Evolutionary conservation across 2,797 vertebrate genomes (phyloP), one percentile per base, ranked within the genome.

Genomic region (Crax fasciolata): DNA sequence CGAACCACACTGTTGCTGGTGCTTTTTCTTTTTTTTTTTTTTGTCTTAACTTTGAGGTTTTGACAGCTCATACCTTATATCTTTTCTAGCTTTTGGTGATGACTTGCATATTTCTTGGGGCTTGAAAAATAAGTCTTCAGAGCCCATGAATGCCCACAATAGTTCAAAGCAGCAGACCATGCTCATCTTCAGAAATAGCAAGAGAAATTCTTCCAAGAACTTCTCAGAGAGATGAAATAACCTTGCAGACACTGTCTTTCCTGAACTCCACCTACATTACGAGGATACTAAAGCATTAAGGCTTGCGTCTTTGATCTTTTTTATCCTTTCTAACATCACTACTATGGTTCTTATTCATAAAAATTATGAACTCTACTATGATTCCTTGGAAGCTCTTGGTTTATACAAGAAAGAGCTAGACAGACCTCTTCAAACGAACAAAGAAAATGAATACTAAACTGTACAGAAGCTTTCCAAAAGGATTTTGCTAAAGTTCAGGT

Each of bases 41-140:
- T 15, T 6, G 59, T 84, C 39, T 44, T 88, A 48, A 23, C 70
- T 88, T 93, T 93, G 82, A 95, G 94, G 89, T 65, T 86, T 89
- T 81, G 79, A 81, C 55, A 88, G 73, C 35, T 86, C 44, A 35
- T 49, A 58, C 44, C 83, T 91, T 49, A 46, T 59, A 65, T 0
- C 5, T 91, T 75, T 81, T 15, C 66, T 68, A 59, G 76, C n/a
- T 83, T 93, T 85, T 65, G 43, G 54, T 92, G 78, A 81, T 24
- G 78, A 85, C 72, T 89, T 87, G 46, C 14, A 23, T 41, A 15
- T 51, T 89, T 96, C 65, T 79, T 43, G 44, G 73, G 24, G 28
- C 38, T 89, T 74, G 65, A 83, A 92, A 93, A 92, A 79, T 43
- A 70, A 89, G 35, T 79, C 54, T 74, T 65, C 63, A 41, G 10